Evolutionary conservation across 2,888 invertebrate genomes (phyloP), one percentile per base, ranked within the genome.

Genomic region (Stegophylla sp.): DNA sequence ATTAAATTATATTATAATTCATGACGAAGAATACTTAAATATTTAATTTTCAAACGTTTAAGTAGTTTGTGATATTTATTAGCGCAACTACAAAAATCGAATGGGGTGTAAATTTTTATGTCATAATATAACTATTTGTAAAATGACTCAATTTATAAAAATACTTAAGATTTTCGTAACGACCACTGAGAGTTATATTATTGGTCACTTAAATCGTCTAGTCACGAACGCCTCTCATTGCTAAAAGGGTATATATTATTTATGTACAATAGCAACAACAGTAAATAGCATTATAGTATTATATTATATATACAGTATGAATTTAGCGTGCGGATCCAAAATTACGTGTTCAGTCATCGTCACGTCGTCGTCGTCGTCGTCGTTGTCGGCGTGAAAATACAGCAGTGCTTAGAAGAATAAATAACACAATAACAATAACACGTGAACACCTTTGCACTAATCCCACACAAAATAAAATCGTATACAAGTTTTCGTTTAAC

Each of bases 161-260:
- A 75, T 51, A 64, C 34, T 48, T 23, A 34, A 63, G 41, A 75
- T 75, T 75, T 75, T 51, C 34, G 34, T 41, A 45, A 74, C 74
- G 23, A 63, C 23, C 63, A 5, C 17, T 7, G 15, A 74, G 5
- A 51, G 34, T 73, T 51, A 28, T 51, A 28, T 48, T 73, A 73
- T 73, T 61, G 48, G 74, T 74, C 48, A 73, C 59, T 73, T 56
- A 73, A 73, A 73, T 73, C 43, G 45, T 59, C 72, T 59, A 74
- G 74, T 74, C 61, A 74, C 74, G 63, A 74, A 74, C 0, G 28
- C 43, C 28, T 48, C 20, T 74, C 48, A 34, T 34, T 34, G 34
- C 7, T 61, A 73, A 72, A 72, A 72, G 12, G 56, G 17, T 56
- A 72, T 69, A n/a, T n/a, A n/a, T n/a, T n/a, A n/a, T n/a, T n/a